phyloP scores from a whole-genome alignment of 2,113 vertebrate genomes.

The Brachyistius frenatus region DNA sequence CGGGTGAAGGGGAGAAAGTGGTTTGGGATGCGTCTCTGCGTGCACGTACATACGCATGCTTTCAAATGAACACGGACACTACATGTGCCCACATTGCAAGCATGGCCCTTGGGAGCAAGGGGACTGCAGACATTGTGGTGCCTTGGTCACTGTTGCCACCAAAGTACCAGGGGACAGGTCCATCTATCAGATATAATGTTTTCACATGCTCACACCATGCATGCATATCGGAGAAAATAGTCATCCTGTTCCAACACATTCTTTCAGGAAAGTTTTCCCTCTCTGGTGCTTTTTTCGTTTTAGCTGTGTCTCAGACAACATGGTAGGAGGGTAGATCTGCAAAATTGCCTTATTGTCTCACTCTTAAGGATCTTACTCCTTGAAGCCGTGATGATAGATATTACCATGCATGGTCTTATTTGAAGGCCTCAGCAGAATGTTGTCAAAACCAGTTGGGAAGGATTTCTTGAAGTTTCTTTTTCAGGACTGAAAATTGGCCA shows the following conservation, averaged over 20 bases:
- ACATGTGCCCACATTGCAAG: neutral
- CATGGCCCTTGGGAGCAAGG: slow-evolving; percentile 48
- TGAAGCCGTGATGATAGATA: neutral
- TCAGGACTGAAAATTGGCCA: slow-evolving; percentile 1
- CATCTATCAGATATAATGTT: slow-evolving; percentile 48
- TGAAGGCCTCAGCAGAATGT: slow-evolving; percentile 3
- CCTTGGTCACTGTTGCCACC: slow-evolving; percentile 39
- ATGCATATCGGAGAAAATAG: slow-evolving; percentile 37
- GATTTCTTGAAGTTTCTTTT: neutral
- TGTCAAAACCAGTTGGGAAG: neutral
- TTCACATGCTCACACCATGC: slow-evolving; percentile 52
- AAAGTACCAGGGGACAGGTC: slow-evolving; percentile 56
- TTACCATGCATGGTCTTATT: slow-evolving; percentile 30
- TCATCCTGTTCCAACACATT: slow-evolving; percentile 17
- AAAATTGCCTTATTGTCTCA: slow-evolving; percentile 23
- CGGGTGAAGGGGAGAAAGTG: slow-evolving; percentile 19
- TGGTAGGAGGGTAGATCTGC: slow-evolving; percentile 7
- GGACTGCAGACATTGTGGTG: slow-evolving; percentile 65
- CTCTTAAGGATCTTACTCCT: neutral
- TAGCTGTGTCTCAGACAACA: slow-evolving; percentile 1
- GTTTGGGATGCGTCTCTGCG: slow-evolving; percentile 42
- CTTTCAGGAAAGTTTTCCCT: neutral
- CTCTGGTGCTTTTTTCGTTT: neutral
- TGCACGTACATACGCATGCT: slow-evolving; percentile 13
- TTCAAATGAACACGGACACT: slow-evolving; percentile 14